Conservation (phyloP, 1,140 invertebrate genomes). For the Philotrypesis tridentata region DNA sequence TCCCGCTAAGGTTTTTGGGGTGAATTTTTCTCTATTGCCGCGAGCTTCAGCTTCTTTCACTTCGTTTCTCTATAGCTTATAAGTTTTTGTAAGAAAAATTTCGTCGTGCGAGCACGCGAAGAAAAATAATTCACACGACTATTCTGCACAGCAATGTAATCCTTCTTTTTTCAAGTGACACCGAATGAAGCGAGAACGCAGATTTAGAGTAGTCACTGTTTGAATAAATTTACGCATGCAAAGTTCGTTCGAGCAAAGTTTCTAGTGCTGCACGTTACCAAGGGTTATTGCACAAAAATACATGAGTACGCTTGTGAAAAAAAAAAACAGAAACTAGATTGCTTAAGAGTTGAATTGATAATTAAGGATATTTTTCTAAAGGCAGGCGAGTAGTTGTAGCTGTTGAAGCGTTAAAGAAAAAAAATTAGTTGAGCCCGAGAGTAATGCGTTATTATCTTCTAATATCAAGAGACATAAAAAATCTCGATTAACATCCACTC, state of each 20-base stretch:
- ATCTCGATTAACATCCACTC: conserved; percentile 5
- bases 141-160: background rate
- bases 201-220: conserved; percentile 14
- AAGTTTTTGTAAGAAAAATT: conserved; percentile 14
- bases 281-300: background rate
- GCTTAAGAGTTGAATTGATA: conserved; percentile 16
- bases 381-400: background rate
- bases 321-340: background rate
- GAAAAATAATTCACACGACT: no score
- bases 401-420: background rate
- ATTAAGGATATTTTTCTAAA: conserved; percentile 38
- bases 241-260: background rate
- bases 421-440: background rate
- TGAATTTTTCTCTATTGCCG: conserved; percentile 6
- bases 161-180: background rate
- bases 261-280: background rate
- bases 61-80: background rate
- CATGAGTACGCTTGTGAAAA: background rate
- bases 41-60: background rate
- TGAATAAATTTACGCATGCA: background rate
- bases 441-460: background rate
- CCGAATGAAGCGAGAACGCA: background rate
- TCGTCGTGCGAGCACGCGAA: no score
- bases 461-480: background rate
- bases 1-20: conserved; percentile 48